Conservation (phyloP, 23 tunicate genomes). For the Trididemnum miniatum region DNA sequence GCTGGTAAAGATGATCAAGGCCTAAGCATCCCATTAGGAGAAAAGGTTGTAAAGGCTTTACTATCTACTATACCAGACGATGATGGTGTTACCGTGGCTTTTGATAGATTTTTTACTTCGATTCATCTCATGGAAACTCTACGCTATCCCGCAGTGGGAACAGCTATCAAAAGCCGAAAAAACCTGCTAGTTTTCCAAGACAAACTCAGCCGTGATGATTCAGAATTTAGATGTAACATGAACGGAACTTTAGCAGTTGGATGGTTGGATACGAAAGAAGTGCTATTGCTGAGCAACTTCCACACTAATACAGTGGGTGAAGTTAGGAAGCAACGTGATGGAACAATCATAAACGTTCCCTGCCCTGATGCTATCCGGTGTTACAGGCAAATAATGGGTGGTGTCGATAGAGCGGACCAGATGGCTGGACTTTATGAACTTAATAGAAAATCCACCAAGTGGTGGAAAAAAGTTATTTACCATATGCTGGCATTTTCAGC, state of each 20-base stretch:
- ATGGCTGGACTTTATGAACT: constrained; percentile 34
- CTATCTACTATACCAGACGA: constrained; percentile 31
- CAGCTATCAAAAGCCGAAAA: constrained; percentile 25
- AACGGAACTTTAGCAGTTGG: constrained; percentile 6
- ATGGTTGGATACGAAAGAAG: constrained; percentile 37
- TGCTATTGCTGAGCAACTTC: constrained; percentile 27
- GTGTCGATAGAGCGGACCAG: constrained; percentile 39
- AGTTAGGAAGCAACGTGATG: constrained; percentile 41
- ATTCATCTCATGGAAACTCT: constrained; percentile 32
- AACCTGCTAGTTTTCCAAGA: constrained; percentile 38
- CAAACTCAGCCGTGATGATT: constrained; percentile 29
- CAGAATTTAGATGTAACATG: constrained; percentile 26
- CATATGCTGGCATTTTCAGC: constrained; percentile 31
- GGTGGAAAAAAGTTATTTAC: constrained; percentile 42
- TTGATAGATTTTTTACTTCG: constrained; percentile 38
- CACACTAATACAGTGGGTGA: constrained; percentile 24
- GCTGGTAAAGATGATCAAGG: constrained; percentile 19
- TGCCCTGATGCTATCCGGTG: constrained; percentile 33
- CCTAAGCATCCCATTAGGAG: constrained; percentile 37
- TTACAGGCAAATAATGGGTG: constrained; percentile 33
- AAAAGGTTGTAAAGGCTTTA: constrained; percentile 27
- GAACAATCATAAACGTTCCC: constrained; percentile 3
- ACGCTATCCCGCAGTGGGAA: constrained; percentile 45
- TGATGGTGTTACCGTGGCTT: constrained; percentile 26
- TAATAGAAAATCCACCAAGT: constrained; percentile 28